Evolutionary conservation across 1,140 invertebrate species (phyloP), one percentile per base, ranked within the genome.

Genomic region (Artemia franciscana): DNA sequence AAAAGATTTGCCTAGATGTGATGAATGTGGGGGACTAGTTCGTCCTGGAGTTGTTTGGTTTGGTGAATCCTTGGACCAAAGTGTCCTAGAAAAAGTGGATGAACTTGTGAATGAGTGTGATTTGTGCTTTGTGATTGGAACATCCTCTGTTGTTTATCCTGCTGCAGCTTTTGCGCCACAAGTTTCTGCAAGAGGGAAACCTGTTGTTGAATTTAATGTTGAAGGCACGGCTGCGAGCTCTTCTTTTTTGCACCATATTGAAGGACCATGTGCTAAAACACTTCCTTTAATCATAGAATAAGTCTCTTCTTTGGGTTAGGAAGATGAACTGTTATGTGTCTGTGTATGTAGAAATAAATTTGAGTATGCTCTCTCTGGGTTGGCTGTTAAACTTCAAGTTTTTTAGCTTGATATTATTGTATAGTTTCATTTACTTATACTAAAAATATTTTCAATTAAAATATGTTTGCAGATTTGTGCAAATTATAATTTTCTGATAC

Each of bases 11-110:
- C 88, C 88, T 21, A 77, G 78, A 68, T 91, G 88, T 72, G 75
- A 76, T 64, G 63, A 64, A 57, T 92, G 89, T 73, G 73, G 72
- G 56, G 84, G 82, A 23, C 72, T 92, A n/a, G 71, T 90, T 5
- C 74, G 90, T 61, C 88, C 88, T 3, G 78, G 88, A 71, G 86
- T 92, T 65, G 84, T 92, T 12, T 92, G 89, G 89, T 92, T 92
- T 78, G 87, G 87, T 4, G 89, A 93, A 79, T 77, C 74, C 69
- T 75, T 92, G 59, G 78, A 90, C 65, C 63, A 73, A 23, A 69
- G 77, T 61, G 76, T 88, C 27, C 68, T 91, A 12, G 65, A 78
- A 2, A 74, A 76, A 72, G 80, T 83, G 65, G 74, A 78, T 59
- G 67, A 76, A 58, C 80, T 81, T 64, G 74, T 91, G 60, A 74